These are phyloP conservation scores for Coelinius sp. DNA, from an alignment of 2,888 invertebrate species.

Conservation along the genomic window DNA sequence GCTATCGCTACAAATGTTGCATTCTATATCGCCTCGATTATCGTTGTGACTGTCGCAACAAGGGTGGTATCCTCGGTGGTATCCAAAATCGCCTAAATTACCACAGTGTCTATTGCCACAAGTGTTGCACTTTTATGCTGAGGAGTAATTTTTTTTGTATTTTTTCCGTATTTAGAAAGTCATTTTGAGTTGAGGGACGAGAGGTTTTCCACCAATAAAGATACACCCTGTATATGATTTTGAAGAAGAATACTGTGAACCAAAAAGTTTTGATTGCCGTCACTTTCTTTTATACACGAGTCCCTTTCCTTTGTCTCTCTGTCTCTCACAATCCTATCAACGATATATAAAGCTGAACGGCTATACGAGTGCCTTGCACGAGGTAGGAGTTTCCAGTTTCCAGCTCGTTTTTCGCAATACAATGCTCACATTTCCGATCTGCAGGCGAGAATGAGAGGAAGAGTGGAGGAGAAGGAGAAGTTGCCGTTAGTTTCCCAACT, in stretches of 20 bases:
- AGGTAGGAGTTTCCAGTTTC: not conserved
- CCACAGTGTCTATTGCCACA: no score
- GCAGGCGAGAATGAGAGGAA: not conserved
- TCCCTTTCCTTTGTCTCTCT: not conserved
- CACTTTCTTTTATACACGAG: slow-evolving; percentile 8
- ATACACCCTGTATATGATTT: no score
- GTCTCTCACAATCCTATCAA: not conserved
- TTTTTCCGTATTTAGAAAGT: no score
- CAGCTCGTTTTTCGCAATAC: slow-evolving; percentile 9
- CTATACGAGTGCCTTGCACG: not conserved
- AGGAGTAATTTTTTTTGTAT: no score
- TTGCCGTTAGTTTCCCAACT: slow-evolving; percentile 8
- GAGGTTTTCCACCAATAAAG: no score
- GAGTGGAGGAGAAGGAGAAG: not conserved
- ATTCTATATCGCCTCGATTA: no score
- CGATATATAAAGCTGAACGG: not conserved
- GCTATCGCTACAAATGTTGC: no score
- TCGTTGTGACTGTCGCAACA: no score
- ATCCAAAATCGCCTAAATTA: no score
- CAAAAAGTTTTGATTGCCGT: not conserved
- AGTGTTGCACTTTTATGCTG: no score
- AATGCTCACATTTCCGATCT: slow-evolving; percentile 15
- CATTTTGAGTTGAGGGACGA: no score
- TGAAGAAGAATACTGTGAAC: not conserved
- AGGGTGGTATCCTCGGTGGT: no score